Percentiles rank a stretch among this genome's conserved stretches.
Conservation (phyloP, 2,888 invertebrate species). For the Uropetala carovei region DNA sequence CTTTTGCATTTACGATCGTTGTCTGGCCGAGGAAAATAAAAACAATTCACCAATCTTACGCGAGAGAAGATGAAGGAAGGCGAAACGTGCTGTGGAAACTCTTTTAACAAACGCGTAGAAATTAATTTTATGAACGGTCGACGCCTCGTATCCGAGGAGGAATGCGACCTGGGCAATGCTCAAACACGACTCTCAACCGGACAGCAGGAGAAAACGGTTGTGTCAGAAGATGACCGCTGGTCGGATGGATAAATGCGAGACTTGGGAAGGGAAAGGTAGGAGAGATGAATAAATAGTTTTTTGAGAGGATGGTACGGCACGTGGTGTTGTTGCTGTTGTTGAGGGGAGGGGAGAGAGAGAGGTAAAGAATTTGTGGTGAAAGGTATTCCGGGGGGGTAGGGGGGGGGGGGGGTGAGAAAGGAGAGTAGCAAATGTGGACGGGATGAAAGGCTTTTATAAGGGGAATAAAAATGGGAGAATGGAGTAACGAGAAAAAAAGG, state of each 20-base stretch:
- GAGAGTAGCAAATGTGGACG: background rate
- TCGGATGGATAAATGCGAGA: too few species aligned
- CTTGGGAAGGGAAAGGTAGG: too few species aligned
- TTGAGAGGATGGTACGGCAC: background rate
- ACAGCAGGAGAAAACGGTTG: too few species aligned
- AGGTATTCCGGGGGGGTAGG: too few species aligned
- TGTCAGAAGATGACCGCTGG: too few species aligned
- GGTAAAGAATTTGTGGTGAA: background rate
- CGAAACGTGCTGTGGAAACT: background rate
- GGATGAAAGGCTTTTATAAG: background rate
- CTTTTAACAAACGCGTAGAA: background rate
- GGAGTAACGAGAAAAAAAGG: background rate
- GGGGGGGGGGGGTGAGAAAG: background rate
- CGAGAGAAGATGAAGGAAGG: background rate
- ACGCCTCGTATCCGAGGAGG: too few species aligned
- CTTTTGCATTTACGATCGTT: background rate
- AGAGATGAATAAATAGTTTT: background rate
- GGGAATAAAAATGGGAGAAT: background rate
- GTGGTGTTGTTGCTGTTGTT: background rate
- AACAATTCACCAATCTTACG: background rate
- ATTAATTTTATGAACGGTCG: background rate
- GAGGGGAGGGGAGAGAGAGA: too few species aligned
- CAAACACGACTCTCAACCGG: background rate
- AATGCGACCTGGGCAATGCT: background rate
- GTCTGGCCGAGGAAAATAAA: background rate